Conservation (phyloP, 2,888 invertebrate species). For the Geophilus truncorum region DNA sequence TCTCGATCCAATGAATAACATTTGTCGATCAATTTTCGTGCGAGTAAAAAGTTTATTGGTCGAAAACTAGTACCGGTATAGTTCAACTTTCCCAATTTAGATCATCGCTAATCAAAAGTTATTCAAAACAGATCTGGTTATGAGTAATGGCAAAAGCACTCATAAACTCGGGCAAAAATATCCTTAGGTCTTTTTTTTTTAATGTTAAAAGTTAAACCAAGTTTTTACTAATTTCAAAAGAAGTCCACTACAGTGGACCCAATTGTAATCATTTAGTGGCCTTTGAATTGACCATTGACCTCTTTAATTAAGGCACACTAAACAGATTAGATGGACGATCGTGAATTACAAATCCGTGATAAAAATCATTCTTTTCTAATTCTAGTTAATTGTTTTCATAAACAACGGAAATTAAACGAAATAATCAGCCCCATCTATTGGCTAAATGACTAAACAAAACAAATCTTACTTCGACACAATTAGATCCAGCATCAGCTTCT, state of each 20-base stretch:
- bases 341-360: not conserved
- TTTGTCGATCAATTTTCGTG: not conserved
- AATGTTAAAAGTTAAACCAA: not conserved
- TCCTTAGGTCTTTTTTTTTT: too few species aligned
- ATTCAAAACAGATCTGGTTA: not conserved
- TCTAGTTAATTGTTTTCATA: not conserved
- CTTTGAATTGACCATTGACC: not conserved
- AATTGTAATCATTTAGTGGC: not conserved
- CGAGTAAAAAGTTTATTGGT: not conserved
- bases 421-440: not conserved
- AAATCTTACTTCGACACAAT: constrained; percentile 21
- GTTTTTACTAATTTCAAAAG: not conserved
- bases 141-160: too few species aligned
- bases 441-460: too few species aligned
- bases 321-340: not conserved
- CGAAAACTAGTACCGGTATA: not conserved
- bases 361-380: not conserved
- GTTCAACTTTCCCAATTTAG: not conserved
- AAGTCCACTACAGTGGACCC: not conserved
- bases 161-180: too few species aligned
- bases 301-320: not conserved
- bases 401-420: not conserved
- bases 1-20: not conserved
- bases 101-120: not conserved
- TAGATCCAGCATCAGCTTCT: constrained; percentile 11